Conservation (phyloP, 2,888 invertebrate species). For the Parthenolecanium corni region DNA sequence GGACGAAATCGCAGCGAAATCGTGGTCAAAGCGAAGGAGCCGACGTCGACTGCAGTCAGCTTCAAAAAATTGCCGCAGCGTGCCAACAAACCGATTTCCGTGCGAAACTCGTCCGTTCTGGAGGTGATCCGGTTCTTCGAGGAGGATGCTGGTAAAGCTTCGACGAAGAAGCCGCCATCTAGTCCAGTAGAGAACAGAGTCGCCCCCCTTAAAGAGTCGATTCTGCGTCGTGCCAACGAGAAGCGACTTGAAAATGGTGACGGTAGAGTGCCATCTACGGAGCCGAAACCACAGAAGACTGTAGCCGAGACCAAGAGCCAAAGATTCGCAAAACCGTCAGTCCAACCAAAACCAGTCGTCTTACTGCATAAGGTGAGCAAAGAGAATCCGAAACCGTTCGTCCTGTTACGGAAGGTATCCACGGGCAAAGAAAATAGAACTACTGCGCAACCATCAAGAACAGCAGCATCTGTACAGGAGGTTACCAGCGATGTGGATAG, state of each 20-base stretch:
- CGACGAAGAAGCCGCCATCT: neutral
- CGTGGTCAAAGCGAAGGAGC: neutral
- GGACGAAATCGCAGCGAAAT: constrained; percentile 2
- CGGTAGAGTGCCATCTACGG: no score
- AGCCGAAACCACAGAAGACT: neutral
- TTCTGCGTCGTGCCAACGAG: no score
- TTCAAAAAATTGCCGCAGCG: neutral
- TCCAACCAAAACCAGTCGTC: no score
- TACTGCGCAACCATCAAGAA: neutral
- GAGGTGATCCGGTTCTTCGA: neutral
- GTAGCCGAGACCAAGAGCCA: neutral
- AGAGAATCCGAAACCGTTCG: neutral
- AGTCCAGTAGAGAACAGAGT: no score
- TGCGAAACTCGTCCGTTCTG: constrained; percentile 1
- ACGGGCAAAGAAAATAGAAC: neutral
- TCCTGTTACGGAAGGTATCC: neutral
- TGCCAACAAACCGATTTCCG: constrained; percentile 6
- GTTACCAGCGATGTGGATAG: neutral
- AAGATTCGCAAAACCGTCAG: neutral
- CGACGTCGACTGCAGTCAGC: constrained; percentile 3
- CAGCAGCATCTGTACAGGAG: neutral
- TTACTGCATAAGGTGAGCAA: neutral
- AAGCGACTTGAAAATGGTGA: no score
- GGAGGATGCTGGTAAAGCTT: neutral
- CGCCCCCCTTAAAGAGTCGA: neutral